These are phyloP conservation scores for Eristalis intricaria DNA, from an alignment of 2,888 invertebrate genomes.

Conservation along the genomic window DNA sequence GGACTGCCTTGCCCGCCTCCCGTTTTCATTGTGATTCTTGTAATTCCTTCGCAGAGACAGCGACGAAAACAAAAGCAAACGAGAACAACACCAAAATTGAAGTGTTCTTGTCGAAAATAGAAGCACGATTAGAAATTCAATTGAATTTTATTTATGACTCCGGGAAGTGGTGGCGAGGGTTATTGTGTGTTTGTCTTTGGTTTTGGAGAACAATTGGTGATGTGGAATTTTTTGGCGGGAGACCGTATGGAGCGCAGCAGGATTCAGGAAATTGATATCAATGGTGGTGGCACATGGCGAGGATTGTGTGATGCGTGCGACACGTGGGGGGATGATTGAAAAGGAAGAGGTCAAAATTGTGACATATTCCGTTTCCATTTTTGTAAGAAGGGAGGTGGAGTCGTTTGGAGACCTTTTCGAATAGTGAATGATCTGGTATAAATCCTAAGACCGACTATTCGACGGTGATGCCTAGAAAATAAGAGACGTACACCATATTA, in stretches of 20 bases:
- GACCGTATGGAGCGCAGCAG: not conserved
- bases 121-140: conserved; percentile 69
- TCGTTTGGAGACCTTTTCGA: not conserved
- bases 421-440: not conserved
- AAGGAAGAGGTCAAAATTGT: not conserved
- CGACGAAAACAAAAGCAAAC: not conserved
- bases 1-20: not conserved
- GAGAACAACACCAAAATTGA: not conserved
- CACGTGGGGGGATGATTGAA: not conserved
- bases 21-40: conserved; percentile 26
- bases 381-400: no score
- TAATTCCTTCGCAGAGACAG: conserved; percentile 11
- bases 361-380: no score
- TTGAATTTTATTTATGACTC: conserved; percentile 58
- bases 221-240: conserved; percentile 16
- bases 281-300: not conserved
- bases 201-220: conserved; percentile 3
- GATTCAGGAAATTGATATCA: not conserved
- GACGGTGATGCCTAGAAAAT: no score
- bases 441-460: no score
- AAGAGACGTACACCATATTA: no score
- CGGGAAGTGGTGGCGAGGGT: conserved; percentile 2
- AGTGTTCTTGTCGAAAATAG: conserved; percentile 29
- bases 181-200: not conserved
- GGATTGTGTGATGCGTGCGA: not conserved